phyloP scores from a whole-genome alignment of 1,140 invertebrate genomes.

The Hyphantria cunea region DNA sequence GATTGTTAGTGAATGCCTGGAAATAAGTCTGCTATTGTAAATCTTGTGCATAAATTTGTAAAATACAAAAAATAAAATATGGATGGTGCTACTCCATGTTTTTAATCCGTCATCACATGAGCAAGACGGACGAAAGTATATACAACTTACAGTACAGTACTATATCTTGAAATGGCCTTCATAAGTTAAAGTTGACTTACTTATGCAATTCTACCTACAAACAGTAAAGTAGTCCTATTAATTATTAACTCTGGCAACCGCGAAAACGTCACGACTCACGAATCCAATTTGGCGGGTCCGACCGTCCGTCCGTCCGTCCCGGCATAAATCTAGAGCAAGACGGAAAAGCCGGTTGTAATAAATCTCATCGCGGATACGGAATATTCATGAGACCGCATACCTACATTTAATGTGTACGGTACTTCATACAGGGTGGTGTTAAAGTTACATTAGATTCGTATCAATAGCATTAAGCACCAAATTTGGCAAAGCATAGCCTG shows the following conservation, averaged over 20 bases:
- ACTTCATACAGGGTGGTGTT: constrained; percentile 14
- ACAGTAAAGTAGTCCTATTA: constrained; percentile 5
- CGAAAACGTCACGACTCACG: constrained; percentile 20
- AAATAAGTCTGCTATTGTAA: no score
- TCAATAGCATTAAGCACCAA: neutral
- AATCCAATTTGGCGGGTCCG: constrained; percentile 28
- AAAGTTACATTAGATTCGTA: no score
- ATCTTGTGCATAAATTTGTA: no score
- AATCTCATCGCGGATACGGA: constrained; percentile 27
- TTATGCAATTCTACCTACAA: no score
- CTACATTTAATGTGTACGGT: constrained; percentile 9
- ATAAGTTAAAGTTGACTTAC: neutral
- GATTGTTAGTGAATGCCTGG: no score
- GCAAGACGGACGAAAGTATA: no score
- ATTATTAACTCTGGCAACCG: constrained; percentile 2
- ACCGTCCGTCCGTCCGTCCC: constrained; percentile 9
- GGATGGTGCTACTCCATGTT: no score
- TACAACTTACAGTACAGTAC: neutral
- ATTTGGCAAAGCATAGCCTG: no score
- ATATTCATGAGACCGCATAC: constrained; percentile 31
- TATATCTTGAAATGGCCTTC: neutral
- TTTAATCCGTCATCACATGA: no score
- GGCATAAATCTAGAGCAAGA: constrained; percentile 22
- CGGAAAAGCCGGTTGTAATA: constrained; percentile 22
- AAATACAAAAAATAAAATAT: no score